Percentiles rank a stretch among this genome's conserved stretches.
These are phyloP conservation scores for Gymnocheta viridis DNA, from an alignment of 2,888 invertebrate genomes.

Conservation along the genomic window DNA sequence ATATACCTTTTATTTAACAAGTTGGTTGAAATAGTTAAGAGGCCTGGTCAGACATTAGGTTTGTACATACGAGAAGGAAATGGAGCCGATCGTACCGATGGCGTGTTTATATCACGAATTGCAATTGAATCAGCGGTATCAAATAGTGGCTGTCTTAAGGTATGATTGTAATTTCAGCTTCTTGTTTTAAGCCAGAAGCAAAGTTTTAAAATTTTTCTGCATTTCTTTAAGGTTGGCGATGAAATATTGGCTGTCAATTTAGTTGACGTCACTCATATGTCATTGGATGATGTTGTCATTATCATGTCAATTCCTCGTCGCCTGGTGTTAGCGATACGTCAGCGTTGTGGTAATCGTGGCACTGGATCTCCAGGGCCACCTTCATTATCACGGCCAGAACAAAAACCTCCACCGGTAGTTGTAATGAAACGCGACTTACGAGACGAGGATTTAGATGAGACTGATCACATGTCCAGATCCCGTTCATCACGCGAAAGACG, in stretches of 20 bases:
- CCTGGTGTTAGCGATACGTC: conserved; percentile 95
- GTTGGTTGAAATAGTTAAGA: conserved; percentile 98
- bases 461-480: conserved; percentile 83
- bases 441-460: conserved; percentile 89
- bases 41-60: conserved; percentile 98
- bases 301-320: conserved; percentile 99
- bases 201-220: background rate
- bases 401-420: conserved; percentile 95
- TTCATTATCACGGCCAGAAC: conserved; percentile 87
- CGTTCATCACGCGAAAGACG: conserved; percentile 82
- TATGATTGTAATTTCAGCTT: conserved; percentile 74
- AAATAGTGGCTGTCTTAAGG: conserved; percentile 97
- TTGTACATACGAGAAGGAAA: conserved; percentile 99
- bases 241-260: conserved; percentile 99
- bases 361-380: conserved; percentile 81
- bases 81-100: conserved; percentile 96
- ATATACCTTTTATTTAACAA: conserved; percentile 76
- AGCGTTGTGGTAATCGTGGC: conserved; percentile 87
- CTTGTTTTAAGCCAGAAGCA: background rate
- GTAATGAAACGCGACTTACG: conserved; percentile 94
- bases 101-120: conserved; percentile 97
- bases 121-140: conserved; percentile 98
- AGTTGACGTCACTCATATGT: conserved; percentile 98
- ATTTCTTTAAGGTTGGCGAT: conserved; percentile 90
- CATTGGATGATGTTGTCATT: conserved; percentile 99